These are phyloP conservation scores for Rhodeus uyekii DNA, from an alignment of 2,797 vertebrate species.

Conservation along the genomic window DNA sequence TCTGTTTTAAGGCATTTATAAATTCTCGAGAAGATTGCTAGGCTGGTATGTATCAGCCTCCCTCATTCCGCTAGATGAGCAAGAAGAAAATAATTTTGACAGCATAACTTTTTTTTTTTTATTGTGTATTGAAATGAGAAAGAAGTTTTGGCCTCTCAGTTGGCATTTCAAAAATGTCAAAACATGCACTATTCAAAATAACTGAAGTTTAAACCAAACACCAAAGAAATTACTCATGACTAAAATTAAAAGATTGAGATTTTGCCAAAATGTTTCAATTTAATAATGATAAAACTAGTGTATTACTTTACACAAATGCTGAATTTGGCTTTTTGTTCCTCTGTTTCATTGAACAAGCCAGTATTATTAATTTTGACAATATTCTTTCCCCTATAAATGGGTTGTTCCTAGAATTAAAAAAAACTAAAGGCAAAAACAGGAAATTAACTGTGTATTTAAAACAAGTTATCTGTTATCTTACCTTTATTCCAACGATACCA, in stretches of 20 bases:
- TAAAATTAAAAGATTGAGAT: neutral
- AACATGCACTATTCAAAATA: neutral
- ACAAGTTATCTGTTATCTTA: conserved; percentile 69
- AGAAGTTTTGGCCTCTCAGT: neutral
- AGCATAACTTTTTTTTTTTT: neutral
- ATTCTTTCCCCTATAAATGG: neutral
- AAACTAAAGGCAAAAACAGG: neutral
- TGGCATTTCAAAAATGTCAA: neutral
- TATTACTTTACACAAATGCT: neutral
- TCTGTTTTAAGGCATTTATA: conserved; percentile 56
- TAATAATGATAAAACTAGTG: neutral
- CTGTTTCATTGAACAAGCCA: neutral
- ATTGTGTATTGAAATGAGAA: conserved; percentile 1
- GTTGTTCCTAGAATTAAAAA: neutral
- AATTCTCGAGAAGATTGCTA: conserved; percentile 60
- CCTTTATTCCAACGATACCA: conserved; percentile 90
- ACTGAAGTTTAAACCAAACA: too few species aligned
- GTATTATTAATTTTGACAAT: neutral
- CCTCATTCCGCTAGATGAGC: conserved; percentile 43
- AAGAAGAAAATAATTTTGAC: conserved; percentile 2
- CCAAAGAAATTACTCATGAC: neutral
- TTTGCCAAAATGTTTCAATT: conserved; percentile 11
- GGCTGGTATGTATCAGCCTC: conserved; percentile 55
- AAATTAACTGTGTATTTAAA: neutral
- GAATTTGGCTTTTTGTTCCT: neutral